Evolutionary conservation across 2,888 invertebrate species (phyloP).

Genomic region (Alloscopus bannaensis): DNA sequence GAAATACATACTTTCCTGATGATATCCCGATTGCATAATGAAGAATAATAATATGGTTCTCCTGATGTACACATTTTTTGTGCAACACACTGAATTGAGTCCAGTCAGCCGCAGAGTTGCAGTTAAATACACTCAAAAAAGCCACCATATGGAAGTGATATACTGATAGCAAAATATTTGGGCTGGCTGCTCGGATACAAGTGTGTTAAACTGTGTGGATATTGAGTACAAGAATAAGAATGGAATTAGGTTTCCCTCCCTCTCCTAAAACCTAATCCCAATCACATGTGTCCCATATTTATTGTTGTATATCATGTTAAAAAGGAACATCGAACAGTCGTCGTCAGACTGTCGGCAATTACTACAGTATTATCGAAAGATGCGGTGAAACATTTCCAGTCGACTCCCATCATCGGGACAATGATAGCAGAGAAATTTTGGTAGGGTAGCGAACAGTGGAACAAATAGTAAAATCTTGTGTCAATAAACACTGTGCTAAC

Average conservation of each 20-base stretch:
- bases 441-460: no score
- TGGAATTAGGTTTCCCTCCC: not conserved
- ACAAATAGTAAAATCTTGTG: no score
- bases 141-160: conserved; percentile 14
- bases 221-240: not conserved
- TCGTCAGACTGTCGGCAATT: not conserved
- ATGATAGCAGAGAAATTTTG: not conserved
- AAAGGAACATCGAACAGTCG: not conserved
- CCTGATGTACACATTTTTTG: no score
- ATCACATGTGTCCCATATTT: not conserved
- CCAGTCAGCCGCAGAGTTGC: conserved; percentile 25
- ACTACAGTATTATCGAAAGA: not conserved
- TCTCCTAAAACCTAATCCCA: no score
- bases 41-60: no score
- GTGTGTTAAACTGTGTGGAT: conserved; percentile 9
- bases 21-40: no score
- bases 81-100: conserved; percentile 29
- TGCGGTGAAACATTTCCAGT: not conserved
- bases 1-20: no score
- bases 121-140: conserved; percentile 23
- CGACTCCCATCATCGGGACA: not conserved
- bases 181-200: not conserved
- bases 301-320: conserved; percentile 6
- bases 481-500: conserved; percentile 28
- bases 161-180: not conserved